A percentile compares a stretch with the other conserved stretches of the same genome.
These are phyloP conservation scores for Aleiodes leptofemur DNA, from an alignment of 2,888 invertebrate species.

Conservation along the genomic window DNA sequence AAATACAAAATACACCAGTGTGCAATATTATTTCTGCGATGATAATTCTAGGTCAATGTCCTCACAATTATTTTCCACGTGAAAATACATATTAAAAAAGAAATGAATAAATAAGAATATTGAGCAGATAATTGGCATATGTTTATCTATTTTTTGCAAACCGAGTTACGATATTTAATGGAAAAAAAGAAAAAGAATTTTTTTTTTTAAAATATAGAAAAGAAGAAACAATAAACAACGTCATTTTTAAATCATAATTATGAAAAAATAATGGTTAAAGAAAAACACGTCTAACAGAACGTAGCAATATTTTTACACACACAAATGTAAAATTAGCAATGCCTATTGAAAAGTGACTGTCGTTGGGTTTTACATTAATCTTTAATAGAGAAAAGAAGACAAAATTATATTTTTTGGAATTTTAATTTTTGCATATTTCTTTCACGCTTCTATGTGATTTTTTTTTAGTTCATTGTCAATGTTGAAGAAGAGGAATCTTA, in stretches of 20 bases:
- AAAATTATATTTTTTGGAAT: slow-evolving; percentile 20
- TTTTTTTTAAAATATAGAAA: slow-evolving; percentile 48
- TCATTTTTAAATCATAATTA: slow-evolving; percentile 51
- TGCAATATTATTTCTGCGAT: slow-evolving; percentile 67
- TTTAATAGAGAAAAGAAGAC: slow-evolving; percentile 42
- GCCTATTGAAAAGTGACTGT: slow-evolving; percentile 55
- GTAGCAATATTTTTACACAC: slow-evolving; percentile 71
- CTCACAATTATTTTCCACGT: slow-evolving; percentile 27
- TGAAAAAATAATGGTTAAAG: slow-evolving; percentile 39
- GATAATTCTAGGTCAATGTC: slow-evolving; percentile 15
- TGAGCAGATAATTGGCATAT: slow-evolving; percentile 41
- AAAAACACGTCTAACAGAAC: slow-evolving; percentile 57
- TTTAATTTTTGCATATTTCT: slow-evolving; percentile 34
- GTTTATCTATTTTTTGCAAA: slow-evolving; percentile 50
- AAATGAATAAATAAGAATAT: slow-evolving; percentile 32
- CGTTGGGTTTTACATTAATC: slow-evolving; percentile 55
- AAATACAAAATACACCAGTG: slow-evolving; percentile 65
- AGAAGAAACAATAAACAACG: slow-evolving; percentile 51
- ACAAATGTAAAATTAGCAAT: slow-evolving; percentile 62
- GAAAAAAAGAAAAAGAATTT: slow-evolving; percentile 47
- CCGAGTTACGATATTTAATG: slow-evolving; percentile 53
- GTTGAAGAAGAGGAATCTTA: slow-evolving; percentile 40
- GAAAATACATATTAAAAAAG: slow-evolving; percentile 39
- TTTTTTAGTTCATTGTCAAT: slow-evolving; percentile 37
- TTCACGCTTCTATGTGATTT: slow-evolving; percentile 33